Conservation (phyloP, 2,113 vertebrate genomes). For the Charadrius vociferus region DNA sequence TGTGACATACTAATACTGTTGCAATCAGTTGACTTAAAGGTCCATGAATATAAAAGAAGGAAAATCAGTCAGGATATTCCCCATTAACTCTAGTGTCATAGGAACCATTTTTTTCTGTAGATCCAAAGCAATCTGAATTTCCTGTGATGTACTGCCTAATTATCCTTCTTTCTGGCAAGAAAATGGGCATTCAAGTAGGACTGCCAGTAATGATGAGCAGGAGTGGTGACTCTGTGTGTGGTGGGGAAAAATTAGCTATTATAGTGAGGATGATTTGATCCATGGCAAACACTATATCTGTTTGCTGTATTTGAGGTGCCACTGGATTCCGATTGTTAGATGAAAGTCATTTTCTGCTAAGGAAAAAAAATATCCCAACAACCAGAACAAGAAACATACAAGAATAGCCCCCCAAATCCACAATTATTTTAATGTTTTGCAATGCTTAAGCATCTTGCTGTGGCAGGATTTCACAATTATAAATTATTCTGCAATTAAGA, state of each 20-base stretch:
- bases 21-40: neutral
- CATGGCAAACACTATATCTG: neutral
- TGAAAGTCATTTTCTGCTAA: neutral
- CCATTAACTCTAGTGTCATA: neutral
- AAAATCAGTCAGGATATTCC: neutral
- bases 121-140: neutral
- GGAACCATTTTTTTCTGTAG: neutral
- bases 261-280: neutral
- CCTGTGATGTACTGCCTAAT: neutral
- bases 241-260: neutral
- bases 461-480: neutral
- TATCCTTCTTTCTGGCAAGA: neutral
- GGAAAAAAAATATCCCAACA: neutral
- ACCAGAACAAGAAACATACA: neutral
- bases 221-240: neutral
- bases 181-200: neutral
- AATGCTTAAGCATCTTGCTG: neutral
- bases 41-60: neutral
- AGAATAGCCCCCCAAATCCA: neutral
- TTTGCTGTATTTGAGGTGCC: neutral
- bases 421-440: neutral
- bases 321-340: neutral
- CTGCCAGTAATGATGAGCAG: neutral
- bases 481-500: neutral
- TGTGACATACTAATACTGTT: neutral